Percentiles rank a stretch among this genome's conserved stretches.
These are phyloP conservation scores for Eupithecia centaureata DNA, from an alignment of 2,888 invertebrate species.

Conservation along the genomic window DNA sequence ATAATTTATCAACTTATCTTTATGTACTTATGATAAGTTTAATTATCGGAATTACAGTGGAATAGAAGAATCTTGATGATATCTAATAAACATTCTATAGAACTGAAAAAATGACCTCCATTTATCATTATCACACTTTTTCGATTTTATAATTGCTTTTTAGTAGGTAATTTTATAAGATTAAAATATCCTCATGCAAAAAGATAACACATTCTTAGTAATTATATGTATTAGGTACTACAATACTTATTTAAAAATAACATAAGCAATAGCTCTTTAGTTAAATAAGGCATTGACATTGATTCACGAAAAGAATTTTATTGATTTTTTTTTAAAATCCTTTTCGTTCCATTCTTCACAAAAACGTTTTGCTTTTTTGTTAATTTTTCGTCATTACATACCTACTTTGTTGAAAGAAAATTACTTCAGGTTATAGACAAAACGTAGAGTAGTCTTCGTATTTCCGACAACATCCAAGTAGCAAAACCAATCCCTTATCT, in stretches of 20 bases:
- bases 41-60: neutral
- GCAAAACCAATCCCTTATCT: constrained; percentile 9
- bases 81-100: neutral
- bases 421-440: neutral
- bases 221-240: neutral
- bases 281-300: no score
- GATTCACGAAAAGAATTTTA: no score
- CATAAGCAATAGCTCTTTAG: no score
- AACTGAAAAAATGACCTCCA: neutral
- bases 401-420: neutral
- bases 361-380: no score
- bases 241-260: neutral
- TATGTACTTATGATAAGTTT: neutral
- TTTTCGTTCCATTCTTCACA: no score
- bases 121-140: neutral
- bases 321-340: no score
- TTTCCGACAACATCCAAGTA: constrained; percentile 7
- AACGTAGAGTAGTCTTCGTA: neutral
- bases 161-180: neutral
- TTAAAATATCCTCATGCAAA: neutral
- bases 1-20: constrained; percentile 12
- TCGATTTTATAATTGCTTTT: neutral
- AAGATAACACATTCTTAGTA: neutral
- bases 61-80: neutral
- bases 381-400: no score